Evolutionary conservation across 2,888 invertebrate genomes (phyloP), one percentile per base, ranked within the genome.

Genomic region (Thereva nobilitata): DNA sequence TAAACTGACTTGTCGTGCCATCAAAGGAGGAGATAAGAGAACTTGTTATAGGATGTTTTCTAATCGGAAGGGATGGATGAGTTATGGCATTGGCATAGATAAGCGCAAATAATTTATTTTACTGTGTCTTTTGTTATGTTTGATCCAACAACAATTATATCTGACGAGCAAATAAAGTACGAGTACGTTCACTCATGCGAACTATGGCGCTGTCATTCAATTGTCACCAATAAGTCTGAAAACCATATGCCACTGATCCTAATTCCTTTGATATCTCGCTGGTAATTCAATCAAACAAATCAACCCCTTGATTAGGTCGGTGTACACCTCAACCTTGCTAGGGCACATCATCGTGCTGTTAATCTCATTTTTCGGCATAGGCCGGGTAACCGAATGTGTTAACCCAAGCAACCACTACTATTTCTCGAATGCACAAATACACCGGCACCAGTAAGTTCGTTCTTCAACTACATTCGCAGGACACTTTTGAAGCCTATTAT

Each of bases 291-390:
- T 70, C 68, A 70, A 68, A 70, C 64, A 68, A 70, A 67, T 70
- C 70, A 70, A 70, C 70, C 70, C 70, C 67, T 70, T 70, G 70
- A 70, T 70, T 70, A 70, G 70, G 68, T 64, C 61, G 44, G 57
- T 59, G 53, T 54, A 68, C 47, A 47, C 47, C 49, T 49, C 38
- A 38, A 47, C 45, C 59, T 35, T n/a, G 45, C 59, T 38, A 47
- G 40, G 40, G 45, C 5, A 12, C 53, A 64, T 42, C 54, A 38
- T 42, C 41, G 56, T 53, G 41, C 65, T 34, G 56, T 67, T 69
- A 69, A 69, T 69, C 66, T 64, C 63, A 69, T 69, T 69, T 54
- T 50, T 63, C 52, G 64, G 49, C 54, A 42, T 66, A 63, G 57
- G 67, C 66, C 67, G 67, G 54, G 67, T 57, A 69, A 69, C 69